phyloP scores from a whole-genome alignment of 2,113 vertebrate species.

The Carassius gibelio region DNA sequence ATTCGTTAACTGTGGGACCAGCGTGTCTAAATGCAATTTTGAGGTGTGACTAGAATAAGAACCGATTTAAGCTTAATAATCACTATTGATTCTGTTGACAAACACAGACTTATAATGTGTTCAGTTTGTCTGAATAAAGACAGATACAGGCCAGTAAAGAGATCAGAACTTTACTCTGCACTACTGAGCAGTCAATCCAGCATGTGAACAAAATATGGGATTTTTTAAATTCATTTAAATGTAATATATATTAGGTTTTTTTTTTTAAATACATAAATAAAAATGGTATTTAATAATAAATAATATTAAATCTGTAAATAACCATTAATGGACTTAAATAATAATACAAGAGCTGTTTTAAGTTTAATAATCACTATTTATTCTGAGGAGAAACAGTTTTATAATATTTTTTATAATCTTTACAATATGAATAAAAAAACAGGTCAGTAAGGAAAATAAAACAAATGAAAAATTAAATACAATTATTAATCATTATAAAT shows the following conservation, averaged over 20 bases:
- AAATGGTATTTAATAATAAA: too few relatives aligned
- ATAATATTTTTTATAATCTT: conserved; percentile 1
- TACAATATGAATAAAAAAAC: conserved; percentile 2
- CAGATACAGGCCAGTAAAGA: background rate
- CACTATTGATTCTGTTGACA: background rate
- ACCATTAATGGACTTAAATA: too few relatives aligned
- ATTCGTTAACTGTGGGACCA: conserved; percentile 48
- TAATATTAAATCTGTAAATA: too few relatives aligned
- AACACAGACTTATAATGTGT: conserved; percentile 32
- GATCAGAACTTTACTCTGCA: background rate
- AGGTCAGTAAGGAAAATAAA: background rate
- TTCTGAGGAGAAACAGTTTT: conserved; percentile 14
- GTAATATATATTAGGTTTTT: background rate
- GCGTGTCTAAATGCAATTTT: conserved; percentile 17
- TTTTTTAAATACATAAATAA: too few relatives aligned
- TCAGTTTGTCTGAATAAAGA: conserved; percentile 1
- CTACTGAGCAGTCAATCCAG: background rate
- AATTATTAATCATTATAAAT: background rate
- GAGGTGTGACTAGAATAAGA: conserved; percentile 45
- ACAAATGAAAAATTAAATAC: too few relatives aligned
- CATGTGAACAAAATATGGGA: too few relatives aligned
- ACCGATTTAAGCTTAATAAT: background rate
- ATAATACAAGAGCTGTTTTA: background rate
- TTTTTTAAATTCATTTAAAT: background rate
- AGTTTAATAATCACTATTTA: conserved; percentile 4